Conservation (phyloP, 1,140 invertebrate genomes). For the Lepidotrigona ventralis region DNA sequence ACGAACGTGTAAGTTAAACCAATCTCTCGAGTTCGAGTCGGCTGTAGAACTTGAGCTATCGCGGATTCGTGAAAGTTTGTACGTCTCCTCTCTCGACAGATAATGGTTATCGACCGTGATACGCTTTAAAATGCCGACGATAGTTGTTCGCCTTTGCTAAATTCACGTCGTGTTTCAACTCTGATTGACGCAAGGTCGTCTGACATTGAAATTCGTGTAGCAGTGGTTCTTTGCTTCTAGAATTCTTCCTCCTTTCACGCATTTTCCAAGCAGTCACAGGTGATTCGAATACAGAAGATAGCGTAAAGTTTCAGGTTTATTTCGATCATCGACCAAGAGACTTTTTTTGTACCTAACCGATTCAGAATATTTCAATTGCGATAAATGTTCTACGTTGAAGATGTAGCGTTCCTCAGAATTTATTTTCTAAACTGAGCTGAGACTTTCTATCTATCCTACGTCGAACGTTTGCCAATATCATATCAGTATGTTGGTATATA, state of each 20-base stretch:
- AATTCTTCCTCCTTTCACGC: neutral
- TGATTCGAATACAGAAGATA: neutral
- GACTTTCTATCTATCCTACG: too few relatives aligned
- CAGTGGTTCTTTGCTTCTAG: neutral
- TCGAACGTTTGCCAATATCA: neutral
- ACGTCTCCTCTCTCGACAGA: slow-evolving; percentile 19
- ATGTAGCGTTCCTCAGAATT: too few relatives aligned
- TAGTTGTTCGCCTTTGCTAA: neutral
- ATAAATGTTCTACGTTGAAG: too few relatives aligned
- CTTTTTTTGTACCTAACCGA: neutral
- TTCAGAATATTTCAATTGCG: too few relatives aligned
- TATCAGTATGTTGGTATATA: neutral
- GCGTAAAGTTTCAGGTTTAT: neutral
- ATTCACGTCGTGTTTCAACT: neutral
- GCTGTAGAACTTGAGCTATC: slow-evolving; percentile 24
- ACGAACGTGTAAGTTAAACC: slow-evolving; percentile 32
- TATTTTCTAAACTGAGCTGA: too few relatives aligned
- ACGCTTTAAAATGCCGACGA: slow-evolving; percentile 3
- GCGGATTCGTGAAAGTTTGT: slow-evolving; percentile 44
- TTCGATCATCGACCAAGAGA: neutral
- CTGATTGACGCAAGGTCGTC: neutral
- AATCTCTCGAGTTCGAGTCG: slow-evolving; percentile 29
- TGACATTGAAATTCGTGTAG: neutral
- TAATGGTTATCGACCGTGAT: slow-evolving; percentile 20
- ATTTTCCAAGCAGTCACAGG: too few relatives aligned